Conservation (phyloP, 2,797 vertebrate genomes). For the Epinephelus awoara region DNA sequence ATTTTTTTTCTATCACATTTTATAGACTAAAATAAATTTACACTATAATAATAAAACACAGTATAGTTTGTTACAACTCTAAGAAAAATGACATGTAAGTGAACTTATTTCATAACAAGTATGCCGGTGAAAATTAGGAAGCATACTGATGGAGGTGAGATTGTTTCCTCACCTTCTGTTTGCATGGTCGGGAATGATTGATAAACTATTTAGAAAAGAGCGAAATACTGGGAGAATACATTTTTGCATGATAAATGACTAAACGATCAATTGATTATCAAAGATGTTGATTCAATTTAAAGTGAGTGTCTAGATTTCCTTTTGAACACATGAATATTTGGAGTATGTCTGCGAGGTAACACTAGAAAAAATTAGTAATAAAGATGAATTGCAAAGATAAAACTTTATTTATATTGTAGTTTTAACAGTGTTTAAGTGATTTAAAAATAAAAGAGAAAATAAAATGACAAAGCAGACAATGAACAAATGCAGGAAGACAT, state of each 20-base stretch:
- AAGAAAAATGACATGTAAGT: too few relatives aligned
- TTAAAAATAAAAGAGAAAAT: background rate
- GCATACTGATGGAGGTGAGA: background rate
- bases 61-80: too few relatives aligned
- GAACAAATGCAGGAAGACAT: background rate
- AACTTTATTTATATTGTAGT: background rate
- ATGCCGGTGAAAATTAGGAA: too few relatives aligned
- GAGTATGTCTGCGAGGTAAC: background rate
- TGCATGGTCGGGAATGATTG: too few relatives aligned
- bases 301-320: background rate
- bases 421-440: background rate
- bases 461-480: background rate
- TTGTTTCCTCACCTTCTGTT: background rate
- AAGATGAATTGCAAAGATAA: background rate
- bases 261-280: background rate
- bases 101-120: too few relatives aligned
- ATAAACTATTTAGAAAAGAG: too few relatives aligned
- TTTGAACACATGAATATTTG: background rate
- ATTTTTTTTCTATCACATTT: too few relatives aligned
- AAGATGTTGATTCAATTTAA: background rate
- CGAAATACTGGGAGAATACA: too few relatives aligned
- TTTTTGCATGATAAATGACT: background rate
- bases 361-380: too few relatives aligned
- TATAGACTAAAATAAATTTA: too few relatives aligned
- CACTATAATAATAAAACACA: too few relatives aligned